A percentile compares a stretch with the other conserved stretches of the same genome.
These are phyloP conservation scores for Pterobdella sp. DNA, from an alignment of 2,888 invertebrate species.

Conservation along the genomic window DNA sequence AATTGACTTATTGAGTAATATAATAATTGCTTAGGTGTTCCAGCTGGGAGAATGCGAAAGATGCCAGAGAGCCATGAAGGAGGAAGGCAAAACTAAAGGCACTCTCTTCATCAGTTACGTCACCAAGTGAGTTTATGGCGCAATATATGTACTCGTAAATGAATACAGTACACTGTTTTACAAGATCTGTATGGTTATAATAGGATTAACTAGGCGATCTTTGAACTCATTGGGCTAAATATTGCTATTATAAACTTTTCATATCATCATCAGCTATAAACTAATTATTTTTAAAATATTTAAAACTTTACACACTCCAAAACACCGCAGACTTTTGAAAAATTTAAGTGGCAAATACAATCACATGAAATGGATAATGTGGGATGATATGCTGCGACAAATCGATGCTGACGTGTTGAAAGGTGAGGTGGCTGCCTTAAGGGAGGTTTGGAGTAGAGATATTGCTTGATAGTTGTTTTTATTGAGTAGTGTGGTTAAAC, in stretches of 20 bases:
- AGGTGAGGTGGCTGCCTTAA: slow-evolving; percentile 14
- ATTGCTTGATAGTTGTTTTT: not conserved
- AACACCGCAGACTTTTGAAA: slow-evolving; percentile 50
- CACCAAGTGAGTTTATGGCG: slow-evolving; percentile 2
- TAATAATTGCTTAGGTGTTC: slow-evolving; percentile 55
- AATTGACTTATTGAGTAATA: not conserved
- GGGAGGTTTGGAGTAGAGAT: not conserved
- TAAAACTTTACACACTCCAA: too few relatives aligned
- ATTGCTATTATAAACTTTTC: too few relatives aligned
- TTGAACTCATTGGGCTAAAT: too few relatives aligned
- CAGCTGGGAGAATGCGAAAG: slow-evolving; percentile 54
- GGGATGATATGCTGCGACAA: slow-evolving; percentile 73
- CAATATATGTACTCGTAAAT: too few relatives aligned
- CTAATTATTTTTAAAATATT: too few relatives aligned
- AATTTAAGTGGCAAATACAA: slow-evolving; percentile 58
- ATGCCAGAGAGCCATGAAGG: slow-evolving; percentile 43
- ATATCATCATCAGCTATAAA: too few relatives aligned
- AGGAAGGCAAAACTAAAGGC: slow-evolving; percentile 8
- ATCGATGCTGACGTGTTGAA: slow-evolving; percentile 27
- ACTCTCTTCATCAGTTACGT: slow-evolving; percentile 27
- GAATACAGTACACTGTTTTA: too few relatives aligned
- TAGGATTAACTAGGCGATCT: too few relatives aligned
- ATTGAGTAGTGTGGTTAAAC: not conserved
- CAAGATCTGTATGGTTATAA: too few relatives aligned
- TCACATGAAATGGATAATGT: slow-evolving; percentile 61